phyloP scores from a whole-genome alignment of 2,888 invertebrate species.

The Stenotaenia linearis region DNA sequence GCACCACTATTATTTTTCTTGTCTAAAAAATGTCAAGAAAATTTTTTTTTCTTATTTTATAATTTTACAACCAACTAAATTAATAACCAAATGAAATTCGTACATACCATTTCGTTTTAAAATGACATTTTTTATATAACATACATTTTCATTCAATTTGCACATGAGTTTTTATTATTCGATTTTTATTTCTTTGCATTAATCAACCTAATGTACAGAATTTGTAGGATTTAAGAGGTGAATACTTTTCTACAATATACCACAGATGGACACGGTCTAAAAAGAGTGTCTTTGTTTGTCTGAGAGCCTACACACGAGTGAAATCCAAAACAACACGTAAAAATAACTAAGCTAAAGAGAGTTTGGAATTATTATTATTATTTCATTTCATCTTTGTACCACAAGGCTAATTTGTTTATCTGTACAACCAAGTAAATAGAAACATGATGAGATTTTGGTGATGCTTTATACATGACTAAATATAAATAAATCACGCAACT shows the following conservation, averaged over 20 bases:
- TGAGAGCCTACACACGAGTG: not conserved
- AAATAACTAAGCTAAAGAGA: not conserved
- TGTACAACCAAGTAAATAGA: not conserved
- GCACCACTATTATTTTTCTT: not conserved
- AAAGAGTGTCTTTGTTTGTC: not conserved
- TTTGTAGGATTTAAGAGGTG: not conserved
- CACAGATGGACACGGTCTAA: not conserved
- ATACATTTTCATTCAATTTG: not conserved
- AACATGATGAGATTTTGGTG: not conserved
- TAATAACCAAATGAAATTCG: not conserved
- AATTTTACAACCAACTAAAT: not conserved
- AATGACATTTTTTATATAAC: not conserved
- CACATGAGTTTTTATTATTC: not conserved
- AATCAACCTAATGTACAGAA: not conserved
- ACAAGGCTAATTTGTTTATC: not conserved
- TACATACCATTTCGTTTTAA: not conserved
- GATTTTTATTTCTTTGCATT: not conserved
- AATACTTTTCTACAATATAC: not conserved
- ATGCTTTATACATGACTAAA: not conserved
- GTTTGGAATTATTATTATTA: not conserved
- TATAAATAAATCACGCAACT: slow-evolving; percentile 2
- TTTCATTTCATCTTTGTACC: not conserved
- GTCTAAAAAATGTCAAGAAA: not conserved
- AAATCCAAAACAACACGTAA: not conserved
- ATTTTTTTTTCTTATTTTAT: not conserved